phyloP scores from a whole-genome alignment of 2,888 invertebrate genomes.

The Drosophila nr. medialis region DNA sequence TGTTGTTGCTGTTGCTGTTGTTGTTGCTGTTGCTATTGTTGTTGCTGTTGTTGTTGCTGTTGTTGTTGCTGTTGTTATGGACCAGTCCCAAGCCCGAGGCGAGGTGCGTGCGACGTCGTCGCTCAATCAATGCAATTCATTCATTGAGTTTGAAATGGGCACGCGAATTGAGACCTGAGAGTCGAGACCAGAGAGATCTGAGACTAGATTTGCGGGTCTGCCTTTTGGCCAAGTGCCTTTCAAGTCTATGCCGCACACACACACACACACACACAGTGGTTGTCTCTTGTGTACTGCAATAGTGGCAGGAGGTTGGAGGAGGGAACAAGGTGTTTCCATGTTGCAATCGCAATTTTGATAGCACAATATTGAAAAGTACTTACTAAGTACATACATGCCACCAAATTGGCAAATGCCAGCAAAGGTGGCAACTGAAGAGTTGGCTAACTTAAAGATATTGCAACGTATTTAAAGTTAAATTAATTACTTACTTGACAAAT shows the following conservation, averaged over 20 bases:
- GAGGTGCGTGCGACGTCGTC: slow-evolving; percentile 67
- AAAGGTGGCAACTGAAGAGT: slow-evolving; percentile 32
- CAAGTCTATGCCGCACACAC: slow-evolving; percentile 28
- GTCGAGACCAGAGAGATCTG: slow-evolving; percentile 12
- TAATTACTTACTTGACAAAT: not conserved
- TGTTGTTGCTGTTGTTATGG: slow-evolving; percentile 12
- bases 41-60: slow-evolving; percentile 3
- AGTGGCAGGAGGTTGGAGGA: not conserved
- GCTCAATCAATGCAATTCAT: slow-evolving; percentile 80
- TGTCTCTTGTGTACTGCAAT: slow-evolving; percentile 18
- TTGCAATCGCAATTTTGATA: slow-evolving; percentile 36
- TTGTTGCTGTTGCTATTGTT: slow-evolving; percentile 1
- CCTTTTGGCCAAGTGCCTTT: slow-evolving; percentile 62
- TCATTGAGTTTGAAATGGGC: slow-evolving; percentile 69
- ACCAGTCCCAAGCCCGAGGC: slow-evolving; percentile 34
- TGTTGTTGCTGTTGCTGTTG: slow-evolving; percentile 15
- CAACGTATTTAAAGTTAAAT: not conserved
- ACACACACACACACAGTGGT: slow-evolving; percentile 6
- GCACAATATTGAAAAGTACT: slow-evolving; percentile 13
- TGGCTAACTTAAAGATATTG: not conserved
- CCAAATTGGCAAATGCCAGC: not conserved
- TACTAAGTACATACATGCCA: slow-evolving; percentile 4
- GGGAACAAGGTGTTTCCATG: slow-evolving; percentile 25
- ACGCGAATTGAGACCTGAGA: slow-evolving; percentile 32
- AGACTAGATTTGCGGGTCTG: slow-evolving; percentile 7